phyloP scores from a whole-genome alignment of 2,113 vertebrate species.

The Arothron firmamentum region DNA sequence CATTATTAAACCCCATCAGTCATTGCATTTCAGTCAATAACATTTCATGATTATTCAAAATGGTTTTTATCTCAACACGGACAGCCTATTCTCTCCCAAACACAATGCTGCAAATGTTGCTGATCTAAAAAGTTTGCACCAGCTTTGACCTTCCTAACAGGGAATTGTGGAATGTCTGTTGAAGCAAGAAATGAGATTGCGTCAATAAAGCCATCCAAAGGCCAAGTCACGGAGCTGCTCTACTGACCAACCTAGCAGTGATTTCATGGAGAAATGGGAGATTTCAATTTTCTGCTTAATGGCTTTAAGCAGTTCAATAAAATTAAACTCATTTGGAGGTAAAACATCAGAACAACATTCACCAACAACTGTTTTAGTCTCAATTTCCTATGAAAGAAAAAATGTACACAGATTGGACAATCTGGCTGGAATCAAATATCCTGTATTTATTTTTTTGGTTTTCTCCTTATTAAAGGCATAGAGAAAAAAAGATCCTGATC shows the following conservation, averaged over 20 bases:
- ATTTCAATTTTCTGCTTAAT: constrained; percentile 36
- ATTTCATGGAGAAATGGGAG: constrained; percentile 29
- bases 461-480: constrained; percentile 8
- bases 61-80: too few relatives aligned
- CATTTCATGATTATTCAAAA: too few relatives aligned
- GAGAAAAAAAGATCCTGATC: constrained; percentile 7
- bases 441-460: not conserved
- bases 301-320: constrained; percentile 41
- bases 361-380: constrained; percentile 15
- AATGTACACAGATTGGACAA: constrained; percentile 5
- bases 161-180: constrained; percentile 33
- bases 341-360: constrained; percentile 32
- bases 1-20: too few relatives aligned
- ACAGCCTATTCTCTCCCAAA: too few relatives aligned
- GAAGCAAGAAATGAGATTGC: constrained; percentile 50
- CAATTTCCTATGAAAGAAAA: constrained; percentile 14
- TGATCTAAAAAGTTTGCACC: too few relatives aligned
- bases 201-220: constrained; percentile 45
- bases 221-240: constrained; percentile 31
- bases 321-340: constrained; percentile 34
- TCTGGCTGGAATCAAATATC: constrained; percentile 4
- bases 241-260: constrained; percentile 33
- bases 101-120: not conserved
- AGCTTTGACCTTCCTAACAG: constrained; percentile 7
- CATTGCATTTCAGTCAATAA: too few relatives aligned